phyloP scores from a whole-genome alignment of 2,113 vertebrate genomes.

The Ailurus styani region DNA sequence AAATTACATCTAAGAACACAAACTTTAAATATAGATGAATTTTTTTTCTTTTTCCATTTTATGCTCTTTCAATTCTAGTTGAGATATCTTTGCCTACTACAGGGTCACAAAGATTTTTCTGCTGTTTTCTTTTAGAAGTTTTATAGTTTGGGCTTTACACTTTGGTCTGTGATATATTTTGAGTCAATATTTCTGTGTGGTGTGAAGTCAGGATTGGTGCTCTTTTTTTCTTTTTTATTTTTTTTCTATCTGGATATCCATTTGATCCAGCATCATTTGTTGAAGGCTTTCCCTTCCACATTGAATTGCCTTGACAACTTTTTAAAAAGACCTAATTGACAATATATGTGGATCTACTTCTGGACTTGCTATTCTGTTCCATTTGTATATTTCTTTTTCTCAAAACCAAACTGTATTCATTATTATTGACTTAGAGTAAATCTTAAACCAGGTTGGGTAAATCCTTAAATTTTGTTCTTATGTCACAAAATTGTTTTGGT shows the following conservation, averaged over 20 bases:
- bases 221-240: not conserved
- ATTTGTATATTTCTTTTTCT: not conserved
- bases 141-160: not conserved
- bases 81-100: not conserved
- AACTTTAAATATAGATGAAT: not conserved
- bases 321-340: not conserved
- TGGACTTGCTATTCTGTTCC: not conserved
- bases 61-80: not conserved
- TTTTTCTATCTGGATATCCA: not conserved
- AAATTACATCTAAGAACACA: not conserved
- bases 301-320: not conserved
- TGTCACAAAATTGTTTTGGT: not conserved
- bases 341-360: not conserved
- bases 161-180: not conserved
- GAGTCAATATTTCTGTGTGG: not conserved
- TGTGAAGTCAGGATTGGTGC: not conserved
- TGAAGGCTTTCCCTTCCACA: not conserved
- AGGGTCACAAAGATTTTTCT: not conserved
- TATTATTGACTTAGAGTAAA: not conserved
- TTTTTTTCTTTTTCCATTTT: not conserved
- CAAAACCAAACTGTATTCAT: not conserved
- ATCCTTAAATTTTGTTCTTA: not conserved
- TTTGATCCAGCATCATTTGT: not conserved
- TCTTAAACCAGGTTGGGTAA: not conserved
- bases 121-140: not conserved